Percentiles rank a stretch among this genome's conserved stretches.
These are phyloP conservation scores for Pollicipes pollicipes DNA, from an alignment of 1,140 invertebrate species.

Conservation along the genomic window DNA sequence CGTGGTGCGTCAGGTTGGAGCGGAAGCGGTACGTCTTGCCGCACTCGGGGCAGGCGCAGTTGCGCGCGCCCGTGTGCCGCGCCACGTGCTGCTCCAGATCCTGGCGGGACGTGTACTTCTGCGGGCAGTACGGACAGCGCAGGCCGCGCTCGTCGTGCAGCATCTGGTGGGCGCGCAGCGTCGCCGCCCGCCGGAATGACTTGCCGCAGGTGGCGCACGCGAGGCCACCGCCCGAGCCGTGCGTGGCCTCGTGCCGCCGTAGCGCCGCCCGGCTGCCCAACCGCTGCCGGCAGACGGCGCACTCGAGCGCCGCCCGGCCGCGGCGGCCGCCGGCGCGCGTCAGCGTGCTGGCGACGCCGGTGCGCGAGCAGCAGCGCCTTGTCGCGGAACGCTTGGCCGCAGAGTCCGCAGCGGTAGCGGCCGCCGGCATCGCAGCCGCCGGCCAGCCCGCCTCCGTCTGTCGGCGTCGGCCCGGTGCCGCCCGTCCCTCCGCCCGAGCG, in stretches of 20 bases:
- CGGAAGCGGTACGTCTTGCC: neutral
- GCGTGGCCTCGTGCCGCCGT: neutral
- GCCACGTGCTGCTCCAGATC: neutral
- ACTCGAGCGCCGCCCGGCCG: neutral
- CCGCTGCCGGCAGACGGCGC: neutral
- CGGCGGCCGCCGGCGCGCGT: no score
- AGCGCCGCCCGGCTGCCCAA: neutral
- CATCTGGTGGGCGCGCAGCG: neutral
- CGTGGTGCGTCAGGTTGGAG: neutral
- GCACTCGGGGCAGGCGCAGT: neutral
- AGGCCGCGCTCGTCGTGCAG: neutral
- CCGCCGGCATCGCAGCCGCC: no score
- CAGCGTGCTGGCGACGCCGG: neutral
- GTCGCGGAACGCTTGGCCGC: neutral
- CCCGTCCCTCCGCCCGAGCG: no score
- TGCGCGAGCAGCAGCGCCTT: neutral
- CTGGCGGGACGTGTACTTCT: neutral
- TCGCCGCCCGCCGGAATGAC: neutral
- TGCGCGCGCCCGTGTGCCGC: neutral
- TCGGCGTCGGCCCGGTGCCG: no score
- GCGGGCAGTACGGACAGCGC: neutral
- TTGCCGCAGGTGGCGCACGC: neutral
- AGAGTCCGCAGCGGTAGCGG: neutral
- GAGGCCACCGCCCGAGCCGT: neutral
- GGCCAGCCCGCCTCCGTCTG: no score